Conservation (phyloP, 2,797 vertebrate species). For the Acridotheres tristis region DNA sequence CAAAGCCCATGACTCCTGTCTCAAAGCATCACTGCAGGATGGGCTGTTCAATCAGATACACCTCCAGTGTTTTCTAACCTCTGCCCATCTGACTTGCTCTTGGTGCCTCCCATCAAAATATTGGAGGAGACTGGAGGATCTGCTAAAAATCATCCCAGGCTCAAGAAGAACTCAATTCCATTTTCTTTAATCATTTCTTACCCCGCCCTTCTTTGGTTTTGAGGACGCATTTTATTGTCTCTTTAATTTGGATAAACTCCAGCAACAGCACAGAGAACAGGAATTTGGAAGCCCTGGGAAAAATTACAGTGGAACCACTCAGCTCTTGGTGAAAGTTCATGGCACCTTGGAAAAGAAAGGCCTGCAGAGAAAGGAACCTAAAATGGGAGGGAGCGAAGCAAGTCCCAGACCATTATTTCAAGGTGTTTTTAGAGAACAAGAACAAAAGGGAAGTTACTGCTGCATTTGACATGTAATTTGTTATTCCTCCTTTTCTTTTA, state of each 20-base stretch:
- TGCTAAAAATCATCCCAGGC: background rate
- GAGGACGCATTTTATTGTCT: background rate
- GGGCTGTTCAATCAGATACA: background rate
- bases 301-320: background rate
- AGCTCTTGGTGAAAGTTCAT: background rate
- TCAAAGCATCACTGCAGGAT: background rate
- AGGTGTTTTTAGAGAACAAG: background rate
- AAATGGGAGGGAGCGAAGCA: background rate
- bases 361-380: background rate
- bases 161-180: background rate
- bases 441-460: conserved; percentile 1
- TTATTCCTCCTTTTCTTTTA: conserved; percentile 41
- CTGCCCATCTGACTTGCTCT: background rate
- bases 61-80: background rate
- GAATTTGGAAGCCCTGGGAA: background rate
- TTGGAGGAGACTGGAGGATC: background rate
- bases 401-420: background rate
- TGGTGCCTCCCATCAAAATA: background rate
- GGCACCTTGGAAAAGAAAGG: background rate
- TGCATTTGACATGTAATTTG: conserved; percentile 19
- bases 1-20: background rate
- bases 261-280: background rate
- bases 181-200: background rate
- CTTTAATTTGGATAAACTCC: background rate
- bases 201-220: background rate